Conservation (phyloP, 2,888 invertebrate species). For the Celastrina argiolus region DNA sequence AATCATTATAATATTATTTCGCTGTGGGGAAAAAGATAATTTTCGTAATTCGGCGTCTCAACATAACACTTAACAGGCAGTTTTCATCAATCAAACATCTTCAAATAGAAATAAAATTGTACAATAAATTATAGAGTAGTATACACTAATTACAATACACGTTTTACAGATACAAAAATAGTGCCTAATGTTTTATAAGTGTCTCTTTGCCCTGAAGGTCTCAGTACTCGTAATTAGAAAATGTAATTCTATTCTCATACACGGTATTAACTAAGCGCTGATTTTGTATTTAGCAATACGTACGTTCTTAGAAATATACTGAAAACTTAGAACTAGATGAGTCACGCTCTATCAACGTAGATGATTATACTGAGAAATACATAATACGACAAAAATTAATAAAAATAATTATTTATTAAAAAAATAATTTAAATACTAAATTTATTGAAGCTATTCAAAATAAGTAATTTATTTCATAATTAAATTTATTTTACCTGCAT, state of each 20-base stretch:
- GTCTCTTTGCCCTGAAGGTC: constrained; percentile 29
- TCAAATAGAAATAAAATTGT: too few relatives aligned
- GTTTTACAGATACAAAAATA: background rate
- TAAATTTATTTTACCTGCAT: too few relatives aligned
- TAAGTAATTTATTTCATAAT: too few relatives aligned
- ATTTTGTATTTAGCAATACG: constrained; percentile 9
- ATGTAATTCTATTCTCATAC: constrained; percentile 41
- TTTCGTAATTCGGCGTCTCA: too few relatives aligned
- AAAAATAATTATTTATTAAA: too few relatives aligned
- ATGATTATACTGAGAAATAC: background rate
- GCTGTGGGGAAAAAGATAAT: background rate
- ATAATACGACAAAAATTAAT: too few relatives aligned
- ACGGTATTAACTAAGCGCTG: constrained; percentile 22
- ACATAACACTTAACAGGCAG: too few relatives aligned
- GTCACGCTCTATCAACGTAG: background rate
- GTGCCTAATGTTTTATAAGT: background rate
- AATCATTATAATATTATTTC: background rate
- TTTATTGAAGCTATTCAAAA: too few relatives aligned
- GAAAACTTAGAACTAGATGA: background rate
- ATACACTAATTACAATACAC: too few relatives aligned
- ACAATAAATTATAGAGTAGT: too few relatives aligned
- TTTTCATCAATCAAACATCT: too few relatives aligned
- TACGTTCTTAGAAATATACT: background rate
- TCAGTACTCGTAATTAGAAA: constrained; percentile 45
- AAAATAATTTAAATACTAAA: too few relatives aligned